Conservation (phyloP, 2,113 vertebrate species). For the Oxyura jamaicensis region DNA sequence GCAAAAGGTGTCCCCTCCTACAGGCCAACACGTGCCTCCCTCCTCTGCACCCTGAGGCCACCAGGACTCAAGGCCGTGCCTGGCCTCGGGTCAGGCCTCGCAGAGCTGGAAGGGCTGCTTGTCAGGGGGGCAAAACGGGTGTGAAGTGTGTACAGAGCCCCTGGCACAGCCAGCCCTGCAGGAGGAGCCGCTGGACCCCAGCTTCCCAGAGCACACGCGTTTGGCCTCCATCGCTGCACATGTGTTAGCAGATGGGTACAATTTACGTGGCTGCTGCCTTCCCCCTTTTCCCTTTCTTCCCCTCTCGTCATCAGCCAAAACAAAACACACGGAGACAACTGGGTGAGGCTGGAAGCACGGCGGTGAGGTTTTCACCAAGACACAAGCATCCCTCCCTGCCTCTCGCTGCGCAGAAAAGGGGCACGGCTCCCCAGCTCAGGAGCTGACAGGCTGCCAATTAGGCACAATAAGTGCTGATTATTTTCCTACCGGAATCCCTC, state of each 20-base stretch:
- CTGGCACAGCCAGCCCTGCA: neutral
- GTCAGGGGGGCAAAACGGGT: neutral
- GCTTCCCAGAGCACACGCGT: neutral
- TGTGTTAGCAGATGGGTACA: accelerated
- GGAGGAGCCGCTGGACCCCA: neutral
- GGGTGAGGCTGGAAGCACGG: neutral
- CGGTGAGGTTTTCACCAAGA: neutral
- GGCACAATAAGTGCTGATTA: neutral
- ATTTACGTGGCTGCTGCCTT: accelerated
- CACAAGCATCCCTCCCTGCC: neutral
- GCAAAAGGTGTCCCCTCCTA: neutral
- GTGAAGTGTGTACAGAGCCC: neutral
- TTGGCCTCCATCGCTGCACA: neutral
- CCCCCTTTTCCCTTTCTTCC: too few relatives aligned
- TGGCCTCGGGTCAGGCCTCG: neutral
- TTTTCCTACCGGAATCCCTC: neutral
- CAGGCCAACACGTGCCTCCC: neutral
- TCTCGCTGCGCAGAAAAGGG: neutral
- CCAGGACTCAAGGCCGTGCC: neutral
- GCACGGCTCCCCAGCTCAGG: neutral
- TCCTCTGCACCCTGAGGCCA: neutral
- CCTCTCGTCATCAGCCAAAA: neutral
- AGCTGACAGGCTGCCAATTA: neutral
- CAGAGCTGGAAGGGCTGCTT: neutral
- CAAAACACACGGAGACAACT: accelerated